These are phyloP conservation scores for Micropoecilia bifurca DNA, from an alignment of 2,797 vertebrate genomes.

Conservation along the genomic window DNA sequence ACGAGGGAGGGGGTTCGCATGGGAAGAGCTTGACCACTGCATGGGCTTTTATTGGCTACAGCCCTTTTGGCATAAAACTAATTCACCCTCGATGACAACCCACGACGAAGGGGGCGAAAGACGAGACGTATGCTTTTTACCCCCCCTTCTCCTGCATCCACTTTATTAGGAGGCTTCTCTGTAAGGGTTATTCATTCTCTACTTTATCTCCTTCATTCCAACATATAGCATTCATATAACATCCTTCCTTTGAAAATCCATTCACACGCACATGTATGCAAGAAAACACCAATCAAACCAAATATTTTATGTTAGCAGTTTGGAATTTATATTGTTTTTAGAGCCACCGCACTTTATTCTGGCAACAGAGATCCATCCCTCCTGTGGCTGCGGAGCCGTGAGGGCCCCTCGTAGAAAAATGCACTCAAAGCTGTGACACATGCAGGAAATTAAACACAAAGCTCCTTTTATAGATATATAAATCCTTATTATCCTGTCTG, in stretches of 20 bases:
- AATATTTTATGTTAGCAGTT: conserved; percentile 63
- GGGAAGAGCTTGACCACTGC: conserved; percentile 39
- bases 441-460: conserved; percentile 32
- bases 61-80: conserved; percentile 69
- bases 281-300: conserved; percentile 43
- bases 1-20: conserved; percentile 1
- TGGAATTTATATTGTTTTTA: conserved; percentile 69
- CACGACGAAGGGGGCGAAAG: conserved; percentile 65
- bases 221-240: conserved; percentile 41
- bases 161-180: conserved; percentile 72
- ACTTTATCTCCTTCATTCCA: conserved; percentile 20
- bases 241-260: conserved; percentile 11
- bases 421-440: conserved; percentile 38
- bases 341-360: conserved; percentile 38
- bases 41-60: conserved; percentile 64
- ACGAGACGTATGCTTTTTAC: conserved; percentile 66
- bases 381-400: conserved; percentile 48
- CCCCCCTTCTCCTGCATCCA: conserved; percentile 47
- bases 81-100: conserved; percentile 79
- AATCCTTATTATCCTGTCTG: conserved; percentile 9
- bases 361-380: conserved; percentile 44
- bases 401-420: conserved; percentile 47
- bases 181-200: conserved; percentile 67
- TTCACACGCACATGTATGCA: conserved; percentile 14
- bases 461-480: conserved; percentile 10